Conservation (phyloP, 2,797 vertebrate species). For the Telmatherina bonti region DNA sequence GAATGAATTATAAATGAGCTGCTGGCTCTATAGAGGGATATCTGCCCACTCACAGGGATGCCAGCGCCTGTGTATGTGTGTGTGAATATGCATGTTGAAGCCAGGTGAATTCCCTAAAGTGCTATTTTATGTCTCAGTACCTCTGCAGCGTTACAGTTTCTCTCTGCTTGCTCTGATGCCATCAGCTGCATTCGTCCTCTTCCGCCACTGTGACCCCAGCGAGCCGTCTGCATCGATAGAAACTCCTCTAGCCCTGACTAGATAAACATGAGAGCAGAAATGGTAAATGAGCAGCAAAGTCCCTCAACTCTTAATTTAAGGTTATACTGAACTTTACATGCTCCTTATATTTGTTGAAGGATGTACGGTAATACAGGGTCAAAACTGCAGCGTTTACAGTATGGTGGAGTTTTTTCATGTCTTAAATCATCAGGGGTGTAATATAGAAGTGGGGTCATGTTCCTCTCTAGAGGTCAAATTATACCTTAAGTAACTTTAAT, state of each 20-base stretch:
- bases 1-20: conserved; percentile 80
- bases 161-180: conserved; percentile 35
- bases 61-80: conserved; percentile 42
- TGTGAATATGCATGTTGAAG: conserved; percentile 66
- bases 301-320: background rate
- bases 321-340: background rate
- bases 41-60: conserved; percentile 66
- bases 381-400: no score
- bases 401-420: no score
- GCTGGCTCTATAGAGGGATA: conserved; percentile 63
- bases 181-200: conserved; percentile 41
- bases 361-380: no score
- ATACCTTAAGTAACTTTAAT: no score
- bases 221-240: conserved; percentile 34
- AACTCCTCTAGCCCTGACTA: conserved; percentile 18
- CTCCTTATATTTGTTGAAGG: no score
- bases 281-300: conserved; percentile 15
- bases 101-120: conserved; percentile 62
- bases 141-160: conserved; percentile 35
- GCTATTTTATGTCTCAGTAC: conserved; percentile 59
- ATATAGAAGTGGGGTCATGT: no score
- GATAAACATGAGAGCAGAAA: conserved; percentile 21
- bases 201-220: conserved; percentile 49
- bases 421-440: no score
- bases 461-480: no score